Percentiles rank a stretch among this genome's conserved stretches.
phyloP scores from a whole-genome alignment of 1,140 invertebrate genomes.

The Acromyrmex heyeri region DNA sequence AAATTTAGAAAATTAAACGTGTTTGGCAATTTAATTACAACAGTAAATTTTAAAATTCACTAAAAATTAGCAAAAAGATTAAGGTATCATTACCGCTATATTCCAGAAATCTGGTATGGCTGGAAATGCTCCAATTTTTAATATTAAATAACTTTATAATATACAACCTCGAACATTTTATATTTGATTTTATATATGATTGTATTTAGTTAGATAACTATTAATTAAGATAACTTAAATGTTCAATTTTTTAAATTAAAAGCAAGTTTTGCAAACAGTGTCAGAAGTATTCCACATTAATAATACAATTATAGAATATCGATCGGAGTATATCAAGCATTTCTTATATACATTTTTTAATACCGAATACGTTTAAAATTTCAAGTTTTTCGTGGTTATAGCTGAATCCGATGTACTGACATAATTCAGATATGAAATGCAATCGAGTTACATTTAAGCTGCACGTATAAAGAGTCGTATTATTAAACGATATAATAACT shows the following conservation, averaged over 20 bases:
- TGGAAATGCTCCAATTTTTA: not conserved
- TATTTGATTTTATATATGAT: not conserved
- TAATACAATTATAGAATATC: not conserved
- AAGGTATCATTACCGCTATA: not conserved
- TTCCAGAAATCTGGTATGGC: not conserved
- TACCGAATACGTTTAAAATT: slow-evolving; percentile 11
- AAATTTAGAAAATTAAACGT: not conserved
- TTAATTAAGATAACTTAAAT: not conserved
- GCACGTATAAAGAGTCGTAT: not conserved
- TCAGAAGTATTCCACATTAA: not conserved
- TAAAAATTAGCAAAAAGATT: not conserved
- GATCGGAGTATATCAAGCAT: not conserved
- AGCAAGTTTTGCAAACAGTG: not conserved
- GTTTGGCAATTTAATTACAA: not conserved
- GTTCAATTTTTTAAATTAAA: not conserved
- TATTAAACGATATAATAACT: not conserved
- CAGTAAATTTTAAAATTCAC: not conserved
- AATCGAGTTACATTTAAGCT: not conserved
- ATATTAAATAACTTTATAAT: slow-evolving; percentile 26
- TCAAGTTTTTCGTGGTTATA: not conserved
- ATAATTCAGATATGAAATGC: not conserved
- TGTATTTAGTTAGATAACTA: not conserved
- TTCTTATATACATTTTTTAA: not conserved
- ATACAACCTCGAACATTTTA: not conserved
- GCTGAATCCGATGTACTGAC: not conserved